Conservation (phyloP, 2,888 invertebrate genomes). For the Scrobipalpa costella region DNA sequence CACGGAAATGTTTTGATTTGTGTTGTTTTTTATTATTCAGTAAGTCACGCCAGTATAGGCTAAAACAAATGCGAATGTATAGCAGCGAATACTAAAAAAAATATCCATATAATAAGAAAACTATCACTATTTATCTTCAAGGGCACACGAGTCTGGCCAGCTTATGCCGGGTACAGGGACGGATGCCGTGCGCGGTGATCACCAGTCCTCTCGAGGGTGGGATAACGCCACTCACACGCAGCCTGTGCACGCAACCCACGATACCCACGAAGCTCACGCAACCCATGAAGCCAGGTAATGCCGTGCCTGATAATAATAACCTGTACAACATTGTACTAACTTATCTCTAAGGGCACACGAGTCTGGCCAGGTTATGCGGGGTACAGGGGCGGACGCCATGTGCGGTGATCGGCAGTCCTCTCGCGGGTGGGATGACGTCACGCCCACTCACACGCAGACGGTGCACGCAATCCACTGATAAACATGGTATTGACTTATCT, state of each 20-base stretch:
- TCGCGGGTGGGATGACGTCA: constrained; percentile 80
- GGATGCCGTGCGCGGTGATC: constrained; percentile 59
- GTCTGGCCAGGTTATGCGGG: constrained; percentile 65
- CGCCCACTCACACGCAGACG: constrained; percentile 84
- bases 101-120: too few relatives aligned
- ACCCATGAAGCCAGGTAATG: constrained; percentile 52
- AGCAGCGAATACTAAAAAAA: too few relatives aligned
- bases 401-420: constrained; percentile 68
- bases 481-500: background rate
- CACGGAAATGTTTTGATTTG: too few relatives aligned
- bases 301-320: too few relatives aligned
- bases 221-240: constrained; percentile 84
- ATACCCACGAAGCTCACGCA: too few relatives aligned
- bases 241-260: too few relatives aligned
- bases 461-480: constrained; percentile 82
- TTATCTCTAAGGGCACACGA: constrained; percentile 61
- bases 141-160: constrained; percentile 44
- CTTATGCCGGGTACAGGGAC: constrained; percentile 69
- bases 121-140: background rate
- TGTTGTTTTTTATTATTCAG: too few relatives aligned
- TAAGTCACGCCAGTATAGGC: too few relatives aligned
- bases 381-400: constrained; percentile 68
- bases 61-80: too few relatives aligned
- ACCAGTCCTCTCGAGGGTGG: constrained; percentile 78
- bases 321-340: too few relatives aligned